Conservation (phyloP, 2,113 vertebrate genomes). For the Danio rerio region DNA sequence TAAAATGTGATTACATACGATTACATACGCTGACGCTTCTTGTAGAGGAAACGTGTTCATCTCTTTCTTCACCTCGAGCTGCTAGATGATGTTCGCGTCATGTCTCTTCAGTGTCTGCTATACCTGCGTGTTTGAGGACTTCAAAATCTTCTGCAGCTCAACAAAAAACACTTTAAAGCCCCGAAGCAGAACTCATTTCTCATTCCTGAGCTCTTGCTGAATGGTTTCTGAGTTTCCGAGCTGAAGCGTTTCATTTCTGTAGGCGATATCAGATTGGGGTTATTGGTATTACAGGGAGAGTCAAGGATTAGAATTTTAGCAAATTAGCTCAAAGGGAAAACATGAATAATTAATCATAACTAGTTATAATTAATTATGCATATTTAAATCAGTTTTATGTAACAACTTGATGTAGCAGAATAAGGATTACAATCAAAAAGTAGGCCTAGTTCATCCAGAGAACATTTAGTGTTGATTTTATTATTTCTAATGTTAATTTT, state of each 20-base stretch:
- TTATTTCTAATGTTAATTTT: too few species aligned
- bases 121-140: background rate
- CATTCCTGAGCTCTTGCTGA: slow-evolving; percentile 7
- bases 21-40: background rate
- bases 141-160: background rate
- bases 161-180: slow-evolving; percentile 3
- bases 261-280: background rate
- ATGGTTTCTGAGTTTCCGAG: background rate
- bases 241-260: background rate
- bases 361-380: too few species aligned
- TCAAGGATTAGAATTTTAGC: background rate
- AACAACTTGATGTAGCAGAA: too few species aligned
- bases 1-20: slow-evolving; percentile 1
- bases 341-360: too few species aligned
- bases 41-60: background rate
- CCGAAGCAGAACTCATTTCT: background rate
- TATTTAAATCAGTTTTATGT: too few species aligned
- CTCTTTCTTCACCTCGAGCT: background rate
- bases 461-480: too few species aligned
- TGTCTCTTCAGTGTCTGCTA: background rate
- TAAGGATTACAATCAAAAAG: too few species aligned
- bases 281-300: background rate
- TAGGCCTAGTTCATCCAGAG: too few species aligned
- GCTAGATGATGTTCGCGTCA: background rate
- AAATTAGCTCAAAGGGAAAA: too few species aligned